Evolutionary conservation across 2,797 vertebrate species (phyloP), one percentile per base, ranked within the genome.

Genomic region (Acanthurus lineatus): DNA sequence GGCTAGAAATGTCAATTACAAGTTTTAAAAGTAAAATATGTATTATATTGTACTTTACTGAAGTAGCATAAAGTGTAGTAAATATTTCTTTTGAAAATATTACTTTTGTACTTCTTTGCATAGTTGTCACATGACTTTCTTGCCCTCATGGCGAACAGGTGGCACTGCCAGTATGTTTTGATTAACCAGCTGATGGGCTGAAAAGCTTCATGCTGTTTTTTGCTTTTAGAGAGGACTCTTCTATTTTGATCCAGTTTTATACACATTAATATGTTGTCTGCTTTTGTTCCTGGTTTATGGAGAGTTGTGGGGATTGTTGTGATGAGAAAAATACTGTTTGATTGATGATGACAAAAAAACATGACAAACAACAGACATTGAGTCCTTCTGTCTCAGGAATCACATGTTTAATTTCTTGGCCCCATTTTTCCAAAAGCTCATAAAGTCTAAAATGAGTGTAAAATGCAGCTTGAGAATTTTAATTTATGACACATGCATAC

Each of bases 31-130:
- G 52, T 70, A 73, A 84, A 80, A 72, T 80, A 32, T 85, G 57
- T 88, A n/a, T 84, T 71, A 70, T 87, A 79, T 86, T 83, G 68
- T 85, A 59, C 83, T 88, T 81, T 59, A 53, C 67, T 79, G 52
- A 83, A 72, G 22, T 82, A 83, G 76, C 48, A 81, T 57, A 61
- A 83, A 78, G 76, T 60, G 54, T 72, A 79, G 74, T 60, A 69
- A 88, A 82, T 77, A 58, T 76, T 84, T 72, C 38, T 72, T 84
- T 72, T 82, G 20, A 76, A 68, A 71, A 32, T 0, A 32, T 56
- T 52, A 25, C 54, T 64, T 79, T 73, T 70, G 58, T 65, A 25
- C 45, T 71, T 62, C 7, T 81, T 59, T 76, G n/a, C 20, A n/a
- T 38, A 15, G 3, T 51, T 0, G 19, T 70, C 15, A 57, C 44